Evolutionary conservation across 1,140 invertebrate genomes (phyloP).

Genomic region (Bombus cullumanus): DNA sequence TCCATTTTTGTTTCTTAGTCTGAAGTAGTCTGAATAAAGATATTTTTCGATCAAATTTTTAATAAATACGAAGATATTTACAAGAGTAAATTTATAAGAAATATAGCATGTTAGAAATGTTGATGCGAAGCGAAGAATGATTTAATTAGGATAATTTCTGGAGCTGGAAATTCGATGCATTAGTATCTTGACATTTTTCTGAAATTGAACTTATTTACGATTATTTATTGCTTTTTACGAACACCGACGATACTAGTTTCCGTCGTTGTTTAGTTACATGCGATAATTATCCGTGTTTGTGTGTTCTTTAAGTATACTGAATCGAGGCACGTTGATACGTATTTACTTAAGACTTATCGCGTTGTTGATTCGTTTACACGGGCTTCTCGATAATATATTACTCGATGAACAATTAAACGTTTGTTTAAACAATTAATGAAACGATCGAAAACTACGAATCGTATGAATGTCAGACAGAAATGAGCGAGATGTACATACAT

Average conservation of each 20-base stretch:
- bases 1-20: too few species aligned
- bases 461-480: background rate
- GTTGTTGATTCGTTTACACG: background rate
- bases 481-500: fast-evolving
- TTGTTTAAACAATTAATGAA: background rate
- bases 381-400: background rate
- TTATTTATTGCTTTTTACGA: background rate
- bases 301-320: background rate
- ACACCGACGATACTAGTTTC: background rate
- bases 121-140: too few species aligned
- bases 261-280: background rate
- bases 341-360: background rate
- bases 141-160: too few species aligned
- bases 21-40: too few species aligned
- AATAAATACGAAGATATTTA: too few species aligned
- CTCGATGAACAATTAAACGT: too few species aligned
- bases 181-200: too few species aligned
- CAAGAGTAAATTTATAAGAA: too few species aligned
- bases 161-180: too few species aligned
- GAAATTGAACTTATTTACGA: background rate
- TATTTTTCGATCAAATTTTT: too few species aligned
- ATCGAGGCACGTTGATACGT: background rate
- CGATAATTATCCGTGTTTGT: background rate
- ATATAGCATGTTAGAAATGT: too few species aligned
- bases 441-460: too few species aligned